Conservation (phyloP, 2,888 invertebrate species). For the Eremobia ochroleuca region DNA sequence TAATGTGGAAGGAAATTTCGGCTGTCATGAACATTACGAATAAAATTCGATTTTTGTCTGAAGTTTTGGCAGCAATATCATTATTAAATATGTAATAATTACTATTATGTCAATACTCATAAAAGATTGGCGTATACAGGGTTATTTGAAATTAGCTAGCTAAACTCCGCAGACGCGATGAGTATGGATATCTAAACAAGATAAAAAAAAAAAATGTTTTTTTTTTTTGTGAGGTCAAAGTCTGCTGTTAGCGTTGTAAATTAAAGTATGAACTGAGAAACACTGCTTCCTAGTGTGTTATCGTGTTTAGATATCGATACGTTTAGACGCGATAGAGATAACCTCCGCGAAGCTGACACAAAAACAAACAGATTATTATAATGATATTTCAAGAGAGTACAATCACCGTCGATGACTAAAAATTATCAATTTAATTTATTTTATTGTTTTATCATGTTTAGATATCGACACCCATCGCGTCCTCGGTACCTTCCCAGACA, state of each 20-base stretch:
- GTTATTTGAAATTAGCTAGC: not conserved
- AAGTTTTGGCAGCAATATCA: not conserved
- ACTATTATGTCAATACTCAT: not conserved
- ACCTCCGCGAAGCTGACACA: not conserved
- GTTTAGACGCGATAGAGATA: not conserved
- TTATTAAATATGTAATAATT: not conserved
- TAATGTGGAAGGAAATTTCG: not conserved
- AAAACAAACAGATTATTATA: no score
- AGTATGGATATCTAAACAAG: not conserved
- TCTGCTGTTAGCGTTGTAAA: no score
- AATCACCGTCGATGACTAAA: no score
- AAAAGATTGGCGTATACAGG: not conserved
- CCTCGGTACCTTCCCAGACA: no score
- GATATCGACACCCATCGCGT: no score
- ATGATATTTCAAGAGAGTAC: no score
- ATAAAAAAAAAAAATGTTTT: not conserved
- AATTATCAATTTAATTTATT: no score
- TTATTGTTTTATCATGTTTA: no score
- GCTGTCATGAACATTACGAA: not conserved
- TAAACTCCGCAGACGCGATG: not conserved
- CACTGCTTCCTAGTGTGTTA: not conserved
- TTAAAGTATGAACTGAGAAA: no score
- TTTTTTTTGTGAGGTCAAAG: no score
- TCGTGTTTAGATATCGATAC: not conserved
- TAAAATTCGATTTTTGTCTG: not conserved